Percentiles rank a stretch among this genome's conserved stretches.
phyloP scores from a whole-genome alignment of 2,888 invertebrate species.

The Trichacis sp. region DNA sequence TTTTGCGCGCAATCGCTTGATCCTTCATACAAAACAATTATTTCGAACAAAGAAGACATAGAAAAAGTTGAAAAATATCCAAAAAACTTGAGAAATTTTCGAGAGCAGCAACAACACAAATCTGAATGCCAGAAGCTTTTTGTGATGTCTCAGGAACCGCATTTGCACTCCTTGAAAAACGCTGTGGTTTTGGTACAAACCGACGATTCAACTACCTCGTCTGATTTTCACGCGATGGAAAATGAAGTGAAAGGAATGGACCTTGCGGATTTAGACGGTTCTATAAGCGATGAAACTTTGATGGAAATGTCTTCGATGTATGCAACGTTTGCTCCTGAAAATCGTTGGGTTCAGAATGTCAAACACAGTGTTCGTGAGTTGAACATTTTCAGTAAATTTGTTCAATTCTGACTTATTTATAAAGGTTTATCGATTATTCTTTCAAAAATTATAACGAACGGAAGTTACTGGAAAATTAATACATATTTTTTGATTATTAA shows the following conservation, averaged over 20 bases:
- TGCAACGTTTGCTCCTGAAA: conserved; percentile 41
- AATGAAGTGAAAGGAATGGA: conserved; percentile 19
- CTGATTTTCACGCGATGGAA: too few species aligned
- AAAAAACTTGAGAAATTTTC: neutral
- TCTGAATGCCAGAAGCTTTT: neutral
- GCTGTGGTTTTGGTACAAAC: conserved; percentile 50
- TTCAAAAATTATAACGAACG: too few species aligned
- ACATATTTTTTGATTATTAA: too few species aligned
- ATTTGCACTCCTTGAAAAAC: conserved; percentile 27
- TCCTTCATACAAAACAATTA: conserved; percentile 34
- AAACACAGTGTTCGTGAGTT: neutral
- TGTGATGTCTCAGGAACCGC: neutral
- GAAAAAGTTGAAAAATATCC: neutral
- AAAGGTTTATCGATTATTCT: too few species aligned
- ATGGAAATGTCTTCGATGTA: conserved; percentile 53
- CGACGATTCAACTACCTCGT: conserved; percentile 1
- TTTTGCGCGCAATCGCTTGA: conserved; percentile 53
- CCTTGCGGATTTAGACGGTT: conserved; percentile 37
- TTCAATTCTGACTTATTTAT: too few species aligned
- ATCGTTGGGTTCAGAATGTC: neutral
- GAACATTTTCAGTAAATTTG: neutral
- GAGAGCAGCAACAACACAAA: neutral
- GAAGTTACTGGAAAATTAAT: too few species aligned
- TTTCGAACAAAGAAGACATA: neutral
- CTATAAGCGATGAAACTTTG: conserved; percentile 48